Conservation (phyloP, 64 coral and sea anemone species). For the Montipora capricornis region DNA sequence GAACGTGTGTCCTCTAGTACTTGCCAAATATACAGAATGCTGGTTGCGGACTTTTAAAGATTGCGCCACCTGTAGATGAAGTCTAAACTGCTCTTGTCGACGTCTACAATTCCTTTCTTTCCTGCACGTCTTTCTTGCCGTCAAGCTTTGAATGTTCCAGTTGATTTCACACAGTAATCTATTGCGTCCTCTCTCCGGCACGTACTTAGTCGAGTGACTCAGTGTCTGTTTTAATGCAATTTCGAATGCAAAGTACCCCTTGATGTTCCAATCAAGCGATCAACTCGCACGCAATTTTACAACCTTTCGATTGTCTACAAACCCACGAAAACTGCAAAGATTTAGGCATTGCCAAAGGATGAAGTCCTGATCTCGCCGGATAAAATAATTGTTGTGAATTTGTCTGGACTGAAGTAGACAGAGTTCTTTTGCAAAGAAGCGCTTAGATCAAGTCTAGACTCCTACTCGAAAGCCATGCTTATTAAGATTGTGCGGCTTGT, state of each 20-base stretch:
- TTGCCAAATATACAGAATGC: slow-evolving; percentile 34
- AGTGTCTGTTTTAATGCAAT: neutral
- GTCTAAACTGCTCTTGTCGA: neutral
- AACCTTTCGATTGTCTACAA: neutral
- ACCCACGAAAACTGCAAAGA: neutral
- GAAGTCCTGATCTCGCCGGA: neutral
- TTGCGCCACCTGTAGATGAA: neutral
- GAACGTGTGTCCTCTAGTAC: neutral
- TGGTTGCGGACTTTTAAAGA: neutral
- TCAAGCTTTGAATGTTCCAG: neutral
- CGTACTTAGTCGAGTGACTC: neutral
- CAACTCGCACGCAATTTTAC: neutral
- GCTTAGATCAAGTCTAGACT: too few species aligned
- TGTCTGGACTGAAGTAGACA: neutral
- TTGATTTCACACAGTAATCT: slow-evolving; percentile 1
- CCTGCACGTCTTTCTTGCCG: neutral
- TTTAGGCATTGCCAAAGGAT: neutral
- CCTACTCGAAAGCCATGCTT: neutral
- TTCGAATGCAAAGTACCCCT: slow-evolving; percentile 76
- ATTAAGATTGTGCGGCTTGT: neutral
- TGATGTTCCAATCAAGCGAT: neutral
- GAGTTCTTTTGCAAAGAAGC: neutral
- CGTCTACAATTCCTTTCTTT: neutral
- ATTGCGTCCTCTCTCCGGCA: neutral
- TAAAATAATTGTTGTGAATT: neutral